Percentiles rank a stretch among this genome's conserved stretches.
Conservation (phyloP, 1,140 invertebrate genomes). For the Drosophila bipectinata region DNA sequence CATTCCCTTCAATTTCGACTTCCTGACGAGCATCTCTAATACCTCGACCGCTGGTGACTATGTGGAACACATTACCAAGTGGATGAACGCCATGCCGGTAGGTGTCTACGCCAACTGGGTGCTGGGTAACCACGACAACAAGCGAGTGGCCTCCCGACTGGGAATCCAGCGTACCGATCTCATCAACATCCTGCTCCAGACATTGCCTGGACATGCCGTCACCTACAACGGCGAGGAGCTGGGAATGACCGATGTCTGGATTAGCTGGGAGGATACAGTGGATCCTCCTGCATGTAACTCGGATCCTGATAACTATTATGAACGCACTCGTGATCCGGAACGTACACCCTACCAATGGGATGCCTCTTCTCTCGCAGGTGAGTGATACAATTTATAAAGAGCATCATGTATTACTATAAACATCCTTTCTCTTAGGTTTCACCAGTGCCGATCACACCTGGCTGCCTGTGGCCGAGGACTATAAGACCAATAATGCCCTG, state of each 20-base stretch:
- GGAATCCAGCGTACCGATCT: slow-evolving; percentile 87
- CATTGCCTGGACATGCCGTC: slow-evolving; percentile 88
- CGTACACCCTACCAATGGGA: slow-evolving; percentile 90
- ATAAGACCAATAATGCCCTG: slow-evolving; percentile 85
- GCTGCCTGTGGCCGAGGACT: slow-evolving; percentile 87
- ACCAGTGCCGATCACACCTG: slow-evolving; percentile 87
- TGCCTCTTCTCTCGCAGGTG: slow-evolving; percentile 84
- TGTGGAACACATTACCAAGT: slow-evolving; percentile 85
- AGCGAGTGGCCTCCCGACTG: slow-evolving; percentile 87
- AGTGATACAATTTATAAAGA: neutral
- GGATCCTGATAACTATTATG: slow-evolving; percentile 72
- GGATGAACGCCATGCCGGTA: slow-evolving; percentile 86
- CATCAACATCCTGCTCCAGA: slow-evolving; percentile 87
- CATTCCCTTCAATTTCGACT: slow-evolving; percentile 88
- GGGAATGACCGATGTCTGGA: slow-evolving; percentile 89
- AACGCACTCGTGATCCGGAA: slow-evolving; percentile 85
- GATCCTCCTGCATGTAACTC: slow-evolving; percentile 74
- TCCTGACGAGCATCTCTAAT: slow-evolving; percentile 84
- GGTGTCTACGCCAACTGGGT: slow-evolving; percentile 86
- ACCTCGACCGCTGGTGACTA: slow-evolving; percentile 86
- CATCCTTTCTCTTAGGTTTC: slow-evolving; percentile 84
- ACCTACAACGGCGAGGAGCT: slow-evolving; percentile 93
- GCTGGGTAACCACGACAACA: slow-evolving; percentile 88
- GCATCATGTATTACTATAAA: neutral
- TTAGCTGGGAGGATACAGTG: slow-evolving; percentile 85